Evolutionary conservation across 2,797 vertebrate genomes (phyloP), one percentile per base, ranked within the genome.

Genomic region (Epinephelus awoara): DNA sequence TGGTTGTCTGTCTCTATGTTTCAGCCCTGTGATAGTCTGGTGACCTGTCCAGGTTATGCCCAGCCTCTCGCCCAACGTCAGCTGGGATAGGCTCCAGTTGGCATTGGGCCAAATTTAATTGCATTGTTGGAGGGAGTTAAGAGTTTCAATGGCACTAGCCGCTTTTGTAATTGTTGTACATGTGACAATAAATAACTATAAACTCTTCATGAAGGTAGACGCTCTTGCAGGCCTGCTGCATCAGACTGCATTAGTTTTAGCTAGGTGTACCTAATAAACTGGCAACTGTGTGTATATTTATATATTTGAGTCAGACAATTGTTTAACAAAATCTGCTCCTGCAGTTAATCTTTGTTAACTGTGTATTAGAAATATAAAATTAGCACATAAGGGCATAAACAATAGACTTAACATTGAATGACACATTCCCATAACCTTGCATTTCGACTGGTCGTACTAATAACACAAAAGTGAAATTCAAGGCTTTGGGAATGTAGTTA

Each of bases 361-460:
- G 29, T 56, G 21, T 69, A 64, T 80, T 57, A 82, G 40, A 80
- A 44, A 47, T 64, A 56, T 38, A 58, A 79, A 83, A 54, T 56
- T 3, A 61, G 42, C 57, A 77, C 70, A 82, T 63, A 59, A 46
- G 15, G 19, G 7, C 21, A 57, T 18, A 51, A 64, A 84, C 47
- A 78, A 64, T 52, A 80, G 64, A 70, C 51, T 57, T 51, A 70
- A 82, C 83, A 85, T 9, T 66, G 27, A 77, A 72, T 21, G 57
- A 62, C 47, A 68, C 68, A 81, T 82, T 87, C 88, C 87, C 85
- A 90, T 54, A 85, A 72, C 85, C 88, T 89, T 90, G 85, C 6
- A 85, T 85, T 92, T 84, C 29, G 73, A 44, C 71, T 61, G 71
- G 75, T 40, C 12, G 50, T 4, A 57, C 13, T 23, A 63, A 61